Percentiles rank a stretch among this genome's conserved stretches.
These are phyloP conservation scores for Dryobotodes eremita DNA, from an alignment of 2,888 invertebrate species.

Conservation along the genomic window DNA sequence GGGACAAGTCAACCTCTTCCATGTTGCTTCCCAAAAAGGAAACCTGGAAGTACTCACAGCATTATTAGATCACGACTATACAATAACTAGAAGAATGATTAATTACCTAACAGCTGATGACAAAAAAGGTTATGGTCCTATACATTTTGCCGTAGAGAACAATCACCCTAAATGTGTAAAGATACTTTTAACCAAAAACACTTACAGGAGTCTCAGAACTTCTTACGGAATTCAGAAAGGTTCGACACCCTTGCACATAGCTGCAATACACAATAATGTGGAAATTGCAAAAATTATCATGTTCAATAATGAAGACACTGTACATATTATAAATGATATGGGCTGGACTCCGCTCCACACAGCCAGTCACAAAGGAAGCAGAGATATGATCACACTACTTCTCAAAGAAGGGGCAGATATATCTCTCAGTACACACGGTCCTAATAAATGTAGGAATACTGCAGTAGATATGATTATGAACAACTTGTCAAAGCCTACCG, in stretches of 20 bases:
- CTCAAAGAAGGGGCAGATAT: conserved; percentile 80
- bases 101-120: conserved; percentile 71
- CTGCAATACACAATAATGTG: conserved; percentile 78
- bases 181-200: conserved; percentile 66
- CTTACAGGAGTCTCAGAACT: conserved; percentile 60
- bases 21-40: conserved; percentile 80
- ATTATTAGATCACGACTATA: conserved; percentile 82
- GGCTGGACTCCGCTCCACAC: conserved; percentile 75
- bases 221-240: conserved; percentile 65
- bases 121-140: conserved; percentile 64
- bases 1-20: conserved; percentile 84
- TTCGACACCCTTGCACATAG: conserved; percentile 81
- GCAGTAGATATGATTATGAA: conserved; percentile 86
- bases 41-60: conserved; percentile 86
- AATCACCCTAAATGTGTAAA: conserved; percentile 75
- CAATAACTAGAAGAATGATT: conserved; percentile 71
- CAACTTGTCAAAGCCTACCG: conserved; percentile 84
- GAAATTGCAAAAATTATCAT: conserved; percentile 78
- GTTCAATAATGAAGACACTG: conserved; percentile 75
- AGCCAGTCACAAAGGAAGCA: conserved; percentile 75
- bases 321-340: conserved; percentile 60
- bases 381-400: conserved; percentile 84
- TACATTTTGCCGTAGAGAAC: conserved; percentile 69
- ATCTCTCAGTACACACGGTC: conserved; percentile 43
- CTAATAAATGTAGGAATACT: conserved; percentile 68